Base-by-base conservation (phyloP, 2,888 invertebrate genomes). In the Amphipyra berbera region DNA sequence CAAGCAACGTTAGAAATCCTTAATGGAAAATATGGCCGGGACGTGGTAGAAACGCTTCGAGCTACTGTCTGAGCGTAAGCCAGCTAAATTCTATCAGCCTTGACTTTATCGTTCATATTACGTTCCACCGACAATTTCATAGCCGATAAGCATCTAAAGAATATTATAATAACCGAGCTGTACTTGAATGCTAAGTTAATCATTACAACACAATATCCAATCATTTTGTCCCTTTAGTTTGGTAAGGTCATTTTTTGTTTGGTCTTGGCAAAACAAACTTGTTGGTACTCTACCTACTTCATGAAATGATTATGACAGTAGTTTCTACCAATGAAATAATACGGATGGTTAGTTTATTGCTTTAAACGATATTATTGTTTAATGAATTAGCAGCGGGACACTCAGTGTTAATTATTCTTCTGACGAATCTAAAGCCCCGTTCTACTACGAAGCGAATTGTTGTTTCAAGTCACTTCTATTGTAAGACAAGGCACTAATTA, bases 401-500 rank as follows among this genome's bases (percentile, higher is more conserved):
- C 37, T 38, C 13, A 46, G 10, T 46, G 37, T 15, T 4, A 53
- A 48, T 48, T 40, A 49, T 27, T 47, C 1, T 38, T 33, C 35
- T 6, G 12, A 7, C 12, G 27, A 13, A 49, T 44, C 6, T 9
- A 50, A 66, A 14, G n/a, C n/a, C 5, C 10, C 27, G 8, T 33
- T 52, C 7, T 13, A 9, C 35, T 10, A 8, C 13, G 6, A 13
- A 13, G 40, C 27, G 44, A 54, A 56, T 45, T 55, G 44, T 55
- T 35, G 46, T 57, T 60, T 56, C 13, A 42, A 47, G 12, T 50
- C 49, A 52, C 12, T 41, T 56, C 15, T 46, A 56, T 77, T 62
- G 54, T 69, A 55, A 72, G 56, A 81, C 68, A 76, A 78, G 71
- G 56, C 47, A 61, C 66, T 84, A 81, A 83, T 84, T 83, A 82